Evolutionary conservation across 2,888 invertebrate species (phyloP).

Genomic region (Furcula furcula): DNA sequence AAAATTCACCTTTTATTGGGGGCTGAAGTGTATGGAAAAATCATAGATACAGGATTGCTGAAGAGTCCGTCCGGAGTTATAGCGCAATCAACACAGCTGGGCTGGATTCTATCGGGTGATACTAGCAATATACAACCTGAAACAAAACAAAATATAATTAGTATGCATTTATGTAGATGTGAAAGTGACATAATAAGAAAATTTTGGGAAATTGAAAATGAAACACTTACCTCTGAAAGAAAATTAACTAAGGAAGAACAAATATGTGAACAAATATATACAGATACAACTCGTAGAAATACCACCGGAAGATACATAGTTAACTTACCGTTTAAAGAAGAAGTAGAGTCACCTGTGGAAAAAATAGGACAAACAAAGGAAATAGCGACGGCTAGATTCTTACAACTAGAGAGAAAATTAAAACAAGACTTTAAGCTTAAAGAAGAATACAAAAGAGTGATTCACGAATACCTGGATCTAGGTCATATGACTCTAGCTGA

Average conservation of each 20-base stretch:
- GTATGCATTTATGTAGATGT: not conserved
- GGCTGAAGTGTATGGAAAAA: slow-evolving; percentile 20
- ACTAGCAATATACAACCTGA: not conserved
- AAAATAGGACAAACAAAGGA: not conserved
- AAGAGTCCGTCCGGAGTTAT: slow-evolving; percentile 12
- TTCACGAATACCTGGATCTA: slow-evolving; percentile 1
- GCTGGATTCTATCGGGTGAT: slow-evolving; percentile 28
- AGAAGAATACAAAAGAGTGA: not conserved
- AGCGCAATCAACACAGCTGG: slow-evolving; percentile 25
- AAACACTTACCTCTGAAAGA: not conserved
- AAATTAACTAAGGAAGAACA: slow-evolving; percentile 1
- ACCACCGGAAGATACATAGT: slow-evolving; percentile 1
- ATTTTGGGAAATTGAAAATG: slow-evolving; percentile 1
- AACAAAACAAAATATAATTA: not conserved
- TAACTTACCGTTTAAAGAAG: slow-evolving; percentile 1
- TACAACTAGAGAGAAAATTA: not conserved
- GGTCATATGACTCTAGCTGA: slow-evolving; percentile 1
- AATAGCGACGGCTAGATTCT: slow-evolving; percentile 2
- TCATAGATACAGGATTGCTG: slow-evolving; percentile 17
- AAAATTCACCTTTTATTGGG: slow-evolving; percentile 24
- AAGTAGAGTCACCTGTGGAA: not conserved
- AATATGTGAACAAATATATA: not conserved
- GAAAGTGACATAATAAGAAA: not conserved
- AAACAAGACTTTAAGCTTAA: not conserved
- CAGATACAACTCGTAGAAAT: not conserved